A percentile compares a stretch with the other conserved stretches of the same genome.
These are phyloP conservation scores for Nyctibius bracteatus DNA, from an alignment of 2,113 vertebrate species.

Conservation along the genomic window DNA sequence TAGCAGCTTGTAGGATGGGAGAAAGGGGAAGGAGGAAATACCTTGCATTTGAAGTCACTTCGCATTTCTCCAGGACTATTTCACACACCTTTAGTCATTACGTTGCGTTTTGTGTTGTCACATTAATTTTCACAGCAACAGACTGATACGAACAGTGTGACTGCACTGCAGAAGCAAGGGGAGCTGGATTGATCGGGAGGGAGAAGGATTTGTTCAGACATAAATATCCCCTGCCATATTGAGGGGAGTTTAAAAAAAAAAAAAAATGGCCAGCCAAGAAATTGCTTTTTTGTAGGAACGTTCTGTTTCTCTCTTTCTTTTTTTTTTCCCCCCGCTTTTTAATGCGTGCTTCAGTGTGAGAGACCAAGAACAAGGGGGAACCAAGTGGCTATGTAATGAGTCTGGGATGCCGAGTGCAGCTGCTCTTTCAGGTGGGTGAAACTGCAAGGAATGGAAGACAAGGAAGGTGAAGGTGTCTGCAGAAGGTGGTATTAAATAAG, in stretches of 20 bases:
- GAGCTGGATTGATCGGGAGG: constrained; percentile 39
- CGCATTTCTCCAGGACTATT: neutral
- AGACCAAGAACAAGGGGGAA: neutral
- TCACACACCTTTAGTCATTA: constrained; percentile 57
- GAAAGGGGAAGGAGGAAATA: constrained; percentile 52
- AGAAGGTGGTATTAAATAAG: neutral
- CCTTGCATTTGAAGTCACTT: constrained; percentile 51
- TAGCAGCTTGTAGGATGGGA: constrained; percentile 52
- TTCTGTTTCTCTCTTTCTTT: constrained; percentile 23
- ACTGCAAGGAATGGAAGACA: neutral
- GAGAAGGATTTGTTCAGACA: constrained; percentile 61
- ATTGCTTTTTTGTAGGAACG: constrained; percentile 57
- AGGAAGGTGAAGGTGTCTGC: neutral
- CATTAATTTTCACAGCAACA: constrained; percentile 54
- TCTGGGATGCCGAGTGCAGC: neutral
- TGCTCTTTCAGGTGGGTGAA: neutral
- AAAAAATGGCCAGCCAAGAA: constrained; percentile 59
- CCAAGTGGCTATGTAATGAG: neutral
- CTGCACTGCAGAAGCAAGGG: constrained; percentile 14
- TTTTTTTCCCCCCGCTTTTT: neutral
- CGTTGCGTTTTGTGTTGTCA: constrained; percentile 28
- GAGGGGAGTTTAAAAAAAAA: constrained; percentile 28
- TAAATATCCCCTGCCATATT: constrained; percentile 68
- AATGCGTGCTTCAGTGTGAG: neutral
- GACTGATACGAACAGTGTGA: constrained; percentile 19